phyloP scores from a whole-genome alignment of 2,888 invertebrate genomes.

The Hirtodrosophila confusa region DNA sequence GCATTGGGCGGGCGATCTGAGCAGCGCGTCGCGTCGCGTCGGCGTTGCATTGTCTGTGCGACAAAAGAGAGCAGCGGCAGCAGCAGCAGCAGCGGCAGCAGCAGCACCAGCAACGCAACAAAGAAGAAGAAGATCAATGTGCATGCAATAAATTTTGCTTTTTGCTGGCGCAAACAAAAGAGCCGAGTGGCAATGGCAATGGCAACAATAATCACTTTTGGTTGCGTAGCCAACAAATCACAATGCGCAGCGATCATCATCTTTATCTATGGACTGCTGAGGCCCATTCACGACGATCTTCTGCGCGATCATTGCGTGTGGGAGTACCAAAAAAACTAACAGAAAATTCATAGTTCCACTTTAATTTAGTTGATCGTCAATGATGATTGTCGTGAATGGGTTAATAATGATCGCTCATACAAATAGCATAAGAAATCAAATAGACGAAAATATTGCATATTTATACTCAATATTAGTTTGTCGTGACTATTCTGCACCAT shows the following conservation, averaged over 20 bases:
- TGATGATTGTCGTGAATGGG: no score
- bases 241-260: constrained; percentile 50
- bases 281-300: not conserved
- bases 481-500: no score
- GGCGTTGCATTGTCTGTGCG: constrained; percentile 8
- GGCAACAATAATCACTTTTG: constrained; percentile 61
- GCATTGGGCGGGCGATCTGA: constrained; percentile 72
- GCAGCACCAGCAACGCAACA: constrained; percentile 10
- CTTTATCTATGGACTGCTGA: constrained; percentile 15
- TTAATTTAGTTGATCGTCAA: no score
- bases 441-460: no score
- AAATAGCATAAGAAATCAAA: no score
- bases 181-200: constrained; percentile 27
- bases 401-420: no score
- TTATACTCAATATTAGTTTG: no score
- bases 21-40: not conserved
- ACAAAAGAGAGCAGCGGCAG: constrained; percentile 39
- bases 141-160: constrained; percentile 65
- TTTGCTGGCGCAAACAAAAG: constrained; percentile 53
- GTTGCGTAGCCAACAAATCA: constrained; percentile 48
- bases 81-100: constrained; percentile 30
- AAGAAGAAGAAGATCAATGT: constrained; percentile 36
- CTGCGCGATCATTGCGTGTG: no score
- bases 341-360: no score
- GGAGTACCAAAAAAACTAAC: no score